These are phyloP conservation scores for Hypothenemus hampei DNA, from an alignment of 1,140 invertebrate species.

Conservation along the genomic window DNA sequence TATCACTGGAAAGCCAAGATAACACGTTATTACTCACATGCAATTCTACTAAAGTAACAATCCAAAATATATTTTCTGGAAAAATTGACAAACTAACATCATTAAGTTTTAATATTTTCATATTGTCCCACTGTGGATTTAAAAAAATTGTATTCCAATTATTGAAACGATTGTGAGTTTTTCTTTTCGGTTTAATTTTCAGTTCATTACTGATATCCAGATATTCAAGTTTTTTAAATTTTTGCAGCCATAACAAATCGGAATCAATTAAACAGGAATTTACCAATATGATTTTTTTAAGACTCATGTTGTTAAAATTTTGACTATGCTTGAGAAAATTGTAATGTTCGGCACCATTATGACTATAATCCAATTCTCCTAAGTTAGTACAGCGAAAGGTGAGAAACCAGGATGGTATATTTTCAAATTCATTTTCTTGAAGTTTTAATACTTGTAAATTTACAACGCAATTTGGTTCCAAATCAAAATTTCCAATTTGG, in stretches of 20 bases:
- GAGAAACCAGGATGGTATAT: slow-evolving; percentile 18
- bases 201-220: slow-evolving; percentile 17
- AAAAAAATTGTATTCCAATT: slow-evolving; percentile 4
- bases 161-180: slow-evolving; percentile 14
- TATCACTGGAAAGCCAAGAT: slow-evolving; percentile 14
- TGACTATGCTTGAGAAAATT: slow-evolving; percentile 12
- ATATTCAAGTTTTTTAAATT: slow-evolving; percentile 3
- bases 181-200: background rate
- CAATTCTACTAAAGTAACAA: slow-evolving; percentile 14
- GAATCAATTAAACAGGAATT: slow-evolving; percentile 11
- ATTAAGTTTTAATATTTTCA: slow-evolving; percentile 9
- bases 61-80: slow-evolving; percentile 12
- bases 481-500: slow-evolving; percentile 11
- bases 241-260: slow-evolving; percentile 9
- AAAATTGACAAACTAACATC: slow-evolving; percentile 10
- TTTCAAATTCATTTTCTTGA: slow-evolving; percentile 12
- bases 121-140: background rate
- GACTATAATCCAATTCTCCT: slow-evolving; percentile 17
- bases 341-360: slow-evolving; percentile 8
- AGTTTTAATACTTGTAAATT: slow-evolving; percentile 10
- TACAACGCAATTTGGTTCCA: slow-evolving; percentile 9
- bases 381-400: slow-evolving; percentile 13
- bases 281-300: slow-evolving; percentile 12
- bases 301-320: slow-evolving; percentile 2
- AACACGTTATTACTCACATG: slow-evolving; percentile 10